Evolutionary conservation across 2,797 vertebrate species (phyloP).

Genomic region (Onychomys arenicola): DNA sequence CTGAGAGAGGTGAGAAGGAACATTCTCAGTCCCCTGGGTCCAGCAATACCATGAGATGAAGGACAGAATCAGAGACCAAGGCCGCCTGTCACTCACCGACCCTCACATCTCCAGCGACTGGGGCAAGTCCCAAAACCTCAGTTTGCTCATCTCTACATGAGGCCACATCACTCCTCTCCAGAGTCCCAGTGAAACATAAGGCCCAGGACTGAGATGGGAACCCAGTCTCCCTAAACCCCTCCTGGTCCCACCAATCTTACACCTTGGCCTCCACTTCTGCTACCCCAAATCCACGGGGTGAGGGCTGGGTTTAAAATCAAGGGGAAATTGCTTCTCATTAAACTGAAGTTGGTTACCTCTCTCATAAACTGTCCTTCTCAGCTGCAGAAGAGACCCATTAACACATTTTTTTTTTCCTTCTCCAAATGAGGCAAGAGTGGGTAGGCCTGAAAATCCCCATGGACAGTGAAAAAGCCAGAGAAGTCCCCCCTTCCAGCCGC

Average conservation of each 20-base stretch:
- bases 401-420: slow-evolving; percentile 80
- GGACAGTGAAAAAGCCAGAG: slow-evolving; percentile 62
- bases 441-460: slow-evolving; percentile 75
- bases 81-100: background rate
- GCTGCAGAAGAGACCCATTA: slow-evolving; percentile 82
- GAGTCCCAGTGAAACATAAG: background rate
- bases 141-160: background rate
- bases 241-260: background rate
- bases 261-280: background rate
- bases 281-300: background rate
- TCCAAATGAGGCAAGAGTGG: slow-evolving; percentile 78
- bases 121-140: background rate
- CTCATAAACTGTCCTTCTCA: slow-evolving; percentile 79
- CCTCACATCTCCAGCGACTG: background rate
- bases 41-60: background rate
- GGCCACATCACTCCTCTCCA: background rate
- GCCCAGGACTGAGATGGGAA: rapidly evolving
- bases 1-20: background rate
- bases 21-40: background rate
- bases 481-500: slow-evolving; percentile 53
- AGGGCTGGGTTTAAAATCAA: slow-evolving; percentile 59
- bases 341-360: slow-evolving; percentile 83
- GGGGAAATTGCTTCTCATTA: slow-evolving; percentile 72
- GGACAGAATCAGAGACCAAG: background rate
- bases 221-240: background rate